phyloP scores from a whole-genome alignment of 2,797 vertebrate genomes.

The Tapera naevia region DNA sequence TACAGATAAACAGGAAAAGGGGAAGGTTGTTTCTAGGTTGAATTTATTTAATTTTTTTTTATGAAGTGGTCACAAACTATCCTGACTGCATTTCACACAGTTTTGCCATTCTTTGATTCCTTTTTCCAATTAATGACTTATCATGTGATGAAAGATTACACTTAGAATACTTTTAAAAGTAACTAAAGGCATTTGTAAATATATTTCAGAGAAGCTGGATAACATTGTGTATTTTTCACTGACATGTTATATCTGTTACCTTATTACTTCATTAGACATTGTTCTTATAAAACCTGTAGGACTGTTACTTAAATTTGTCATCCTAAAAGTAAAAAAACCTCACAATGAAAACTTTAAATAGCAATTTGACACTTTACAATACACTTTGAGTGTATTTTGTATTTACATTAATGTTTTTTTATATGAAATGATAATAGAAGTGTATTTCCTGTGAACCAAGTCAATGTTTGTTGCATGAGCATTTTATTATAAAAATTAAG shows the following conservation, averaged over 20 bases:
- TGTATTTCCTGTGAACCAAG: neutral
- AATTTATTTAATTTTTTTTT: neutral
- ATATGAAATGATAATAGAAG: neutral
- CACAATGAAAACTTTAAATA: too few species aligned
- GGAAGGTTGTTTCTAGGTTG: neutral
- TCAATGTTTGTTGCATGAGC: neutral
- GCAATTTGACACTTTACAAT: neutral
- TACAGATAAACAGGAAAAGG: neutral
- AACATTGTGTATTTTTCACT: neutral
- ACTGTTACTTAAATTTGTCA: neutral
- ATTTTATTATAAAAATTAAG: neutral
- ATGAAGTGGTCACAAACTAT: neutral
- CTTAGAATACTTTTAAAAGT: neutral
- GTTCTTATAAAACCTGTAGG: neutral
- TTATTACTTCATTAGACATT: neutral
- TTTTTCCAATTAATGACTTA: neutral
- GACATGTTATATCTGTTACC: neutral
- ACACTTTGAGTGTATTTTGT: neutral
- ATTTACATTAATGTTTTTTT: neutral
- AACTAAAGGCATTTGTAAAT: neutral
- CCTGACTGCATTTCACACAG: neutral
- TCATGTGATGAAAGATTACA: neutral
- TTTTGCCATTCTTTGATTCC: neutral
- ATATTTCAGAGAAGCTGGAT: neutral
- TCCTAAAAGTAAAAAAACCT: neutral